phyloP scores from a whole-genome alignment of 2,113 vertebrate genomes.

The Uropsilus gracilis region DNA sequence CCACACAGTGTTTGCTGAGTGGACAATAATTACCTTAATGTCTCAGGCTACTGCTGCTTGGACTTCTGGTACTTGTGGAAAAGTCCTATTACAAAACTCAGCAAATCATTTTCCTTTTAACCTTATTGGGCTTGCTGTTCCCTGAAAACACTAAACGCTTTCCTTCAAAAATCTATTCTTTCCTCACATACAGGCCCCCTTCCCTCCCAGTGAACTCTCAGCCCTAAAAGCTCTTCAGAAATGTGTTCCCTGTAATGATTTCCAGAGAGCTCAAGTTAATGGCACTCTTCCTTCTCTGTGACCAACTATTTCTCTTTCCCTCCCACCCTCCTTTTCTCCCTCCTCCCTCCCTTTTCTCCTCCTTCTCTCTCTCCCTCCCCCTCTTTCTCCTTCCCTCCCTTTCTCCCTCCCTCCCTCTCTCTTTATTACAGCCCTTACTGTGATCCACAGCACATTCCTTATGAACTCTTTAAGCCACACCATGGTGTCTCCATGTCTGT shows the following conservation, averaged over 20 bases:
- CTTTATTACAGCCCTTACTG: background rate
- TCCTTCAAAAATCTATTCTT: background rate
- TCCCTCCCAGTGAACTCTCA: background rate
- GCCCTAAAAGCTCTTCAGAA: background rate
- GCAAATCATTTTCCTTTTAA: background rate
- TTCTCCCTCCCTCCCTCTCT: background rate
- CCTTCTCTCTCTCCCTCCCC: too few relatives aligned
- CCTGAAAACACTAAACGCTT: background rate
- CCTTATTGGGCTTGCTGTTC: background rate
- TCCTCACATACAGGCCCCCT: background rate
- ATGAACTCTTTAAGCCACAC: background rate
- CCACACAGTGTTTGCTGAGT: background rate
- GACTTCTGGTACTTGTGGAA: background rate
- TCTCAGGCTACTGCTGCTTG: background rate
- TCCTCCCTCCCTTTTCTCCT: background rate
- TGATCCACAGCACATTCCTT: accelerated
- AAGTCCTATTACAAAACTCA: background rate
- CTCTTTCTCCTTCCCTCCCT: background rate
- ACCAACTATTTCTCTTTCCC: too few relatives aligned
- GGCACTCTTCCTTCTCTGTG: background rate
- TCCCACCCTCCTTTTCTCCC: too few relatives aligned
- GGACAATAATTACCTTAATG: background rate
- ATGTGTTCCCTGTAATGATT: background rate
- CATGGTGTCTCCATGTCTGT: accelerated
- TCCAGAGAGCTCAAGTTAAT: background rate